Evolutionary conservation across 2,113 vertebrate species (phyloP).

Genomic region (Nycticorax nycticorax): DNA sequence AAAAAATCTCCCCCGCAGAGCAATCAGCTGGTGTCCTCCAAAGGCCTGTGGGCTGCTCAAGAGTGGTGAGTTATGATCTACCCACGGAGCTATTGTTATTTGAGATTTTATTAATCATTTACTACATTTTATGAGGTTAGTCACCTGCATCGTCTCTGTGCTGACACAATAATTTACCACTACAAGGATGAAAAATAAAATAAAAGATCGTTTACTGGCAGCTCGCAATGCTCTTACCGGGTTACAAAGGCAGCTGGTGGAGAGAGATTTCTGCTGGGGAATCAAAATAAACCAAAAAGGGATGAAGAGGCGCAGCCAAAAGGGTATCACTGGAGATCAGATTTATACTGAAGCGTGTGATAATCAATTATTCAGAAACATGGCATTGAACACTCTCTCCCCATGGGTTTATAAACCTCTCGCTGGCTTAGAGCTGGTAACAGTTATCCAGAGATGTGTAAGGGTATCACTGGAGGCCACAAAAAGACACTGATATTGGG

Average conservation of each 20-base stretch:
- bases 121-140: conserved; percentile 69
- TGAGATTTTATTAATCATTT: conserved; percentile 72
- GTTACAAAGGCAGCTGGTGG: conserved; percentile 57
- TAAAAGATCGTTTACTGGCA: conserved; percentile 71
- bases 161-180: conserved; percentile 71
- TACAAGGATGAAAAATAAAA: conserved; percentile 61
- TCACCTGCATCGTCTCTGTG: conserved; percentile 69
- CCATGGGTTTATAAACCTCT: conserved; percentile 51
- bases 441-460: conserved; percentile 16
- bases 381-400: conserved; percentile 52
- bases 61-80: not conserved
- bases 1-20: not conserved
- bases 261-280: conserved; percentile 46
- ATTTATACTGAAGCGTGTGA: conserved; percentile 46
- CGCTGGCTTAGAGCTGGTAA: conserved; percentile 33
- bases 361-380: conserved; percentile 76
- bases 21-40: not conserved
- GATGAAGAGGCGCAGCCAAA: conserved; percentile 32
- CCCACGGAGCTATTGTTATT: conserved; percentile 37
- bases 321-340: conserved; percentile 52
- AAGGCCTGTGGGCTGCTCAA: not conserved
- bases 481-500: not conserved
- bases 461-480: not conserved
- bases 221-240: conserved; percentile 38
- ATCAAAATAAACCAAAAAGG: conserved; percentile 44